Evolutionary conservation across 2,888 invertebrate genomes (phyloP).

Genomic region (Cylloceria caligata): DNA sequence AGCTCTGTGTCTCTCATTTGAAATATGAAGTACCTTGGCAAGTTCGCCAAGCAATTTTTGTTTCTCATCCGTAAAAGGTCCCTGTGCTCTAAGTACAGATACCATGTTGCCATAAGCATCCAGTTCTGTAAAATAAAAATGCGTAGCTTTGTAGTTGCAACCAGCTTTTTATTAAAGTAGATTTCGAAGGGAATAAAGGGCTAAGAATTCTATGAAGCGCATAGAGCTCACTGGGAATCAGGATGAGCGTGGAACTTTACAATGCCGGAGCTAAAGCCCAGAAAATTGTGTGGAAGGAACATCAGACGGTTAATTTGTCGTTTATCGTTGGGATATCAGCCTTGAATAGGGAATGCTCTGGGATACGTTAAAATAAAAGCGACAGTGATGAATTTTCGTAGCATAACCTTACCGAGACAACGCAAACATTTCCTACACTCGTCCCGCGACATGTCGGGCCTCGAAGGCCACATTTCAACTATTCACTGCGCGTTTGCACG

Average conservation of each 20-base stretch:
- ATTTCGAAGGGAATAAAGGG: background rate
- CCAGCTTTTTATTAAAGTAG: background rate
- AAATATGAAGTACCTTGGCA: conserved; percentile 93
- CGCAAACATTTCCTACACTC: conserved; percentile 95
- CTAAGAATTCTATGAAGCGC: background rate
- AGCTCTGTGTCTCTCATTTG: conserved; percentile 95
- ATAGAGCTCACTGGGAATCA: background rate
- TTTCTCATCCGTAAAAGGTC: conserved; percentile 93
- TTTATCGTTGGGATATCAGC: background rate
- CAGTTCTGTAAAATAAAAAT: conserved; percentile 88
- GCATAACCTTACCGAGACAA: conserved; percentile 90
- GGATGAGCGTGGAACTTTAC: background rate
- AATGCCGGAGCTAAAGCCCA: background rate
- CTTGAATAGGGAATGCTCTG: background rate
- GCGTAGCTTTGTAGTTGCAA: background rate
- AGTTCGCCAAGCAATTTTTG: conserved; percentile 93
- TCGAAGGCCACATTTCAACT: conserved; percentile 88
- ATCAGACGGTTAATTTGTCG: background rate
- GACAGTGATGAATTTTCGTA: conserved; percentile 35
- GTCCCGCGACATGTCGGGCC: conserved; percentile 94
- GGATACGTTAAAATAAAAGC: conserved; percentile 1
- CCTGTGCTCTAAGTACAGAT: conserved; percentile 96
- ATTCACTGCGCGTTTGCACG: background rate
- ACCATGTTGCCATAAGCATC: conserved; percentile 96
- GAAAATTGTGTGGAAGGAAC: background rate